Conservation (phyloP, 1,140 invertebrate genomes). For the Muscidifurax raptorellus region DNA sequence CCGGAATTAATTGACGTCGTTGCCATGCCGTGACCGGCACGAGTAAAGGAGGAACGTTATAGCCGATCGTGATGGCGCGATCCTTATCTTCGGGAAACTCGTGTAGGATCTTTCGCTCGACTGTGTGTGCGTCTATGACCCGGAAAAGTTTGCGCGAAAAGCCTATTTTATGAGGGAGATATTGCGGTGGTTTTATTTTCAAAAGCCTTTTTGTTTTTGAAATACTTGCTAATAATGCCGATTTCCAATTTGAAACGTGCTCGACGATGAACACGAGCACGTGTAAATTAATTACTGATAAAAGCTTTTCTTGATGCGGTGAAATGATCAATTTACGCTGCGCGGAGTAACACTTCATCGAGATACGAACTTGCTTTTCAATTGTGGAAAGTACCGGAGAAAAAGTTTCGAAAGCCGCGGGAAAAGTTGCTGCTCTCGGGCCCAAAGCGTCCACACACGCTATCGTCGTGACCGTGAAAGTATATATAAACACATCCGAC, state of each 20-base stretch:
- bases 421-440: not conserved
- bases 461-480: conserved; percentile 15
- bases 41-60: conserved; percentile 2
- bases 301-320: not conserved
- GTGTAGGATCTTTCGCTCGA: conserved; percentile 14
- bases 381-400: conserved; percentile 42
- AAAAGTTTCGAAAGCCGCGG: conserved; percentile 46
- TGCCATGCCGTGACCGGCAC: not conserved
- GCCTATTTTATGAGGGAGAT: not conserved
- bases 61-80: conserved; percentile 34
- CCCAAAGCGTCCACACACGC: not conserved
- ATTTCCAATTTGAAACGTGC: not conserved
- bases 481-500: not conserved
- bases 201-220: no score
- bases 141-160: conserved; percentile 16
- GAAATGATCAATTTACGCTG: not conserved
- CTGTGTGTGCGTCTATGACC: not conserved
- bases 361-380: not conserved
- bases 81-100: conserved; percentile 40
- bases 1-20: conserved; percentile 43
- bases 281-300: not conserved
- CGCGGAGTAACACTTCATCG: conserved; percentile 5
- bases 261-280: not conserved
- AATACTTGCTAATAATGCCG: no score
- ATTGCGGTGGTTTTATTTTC: no score